phyloP scores from a whole-genome alignment of 2,797 vertebrate species.

The Chanos chanos region DNA sequence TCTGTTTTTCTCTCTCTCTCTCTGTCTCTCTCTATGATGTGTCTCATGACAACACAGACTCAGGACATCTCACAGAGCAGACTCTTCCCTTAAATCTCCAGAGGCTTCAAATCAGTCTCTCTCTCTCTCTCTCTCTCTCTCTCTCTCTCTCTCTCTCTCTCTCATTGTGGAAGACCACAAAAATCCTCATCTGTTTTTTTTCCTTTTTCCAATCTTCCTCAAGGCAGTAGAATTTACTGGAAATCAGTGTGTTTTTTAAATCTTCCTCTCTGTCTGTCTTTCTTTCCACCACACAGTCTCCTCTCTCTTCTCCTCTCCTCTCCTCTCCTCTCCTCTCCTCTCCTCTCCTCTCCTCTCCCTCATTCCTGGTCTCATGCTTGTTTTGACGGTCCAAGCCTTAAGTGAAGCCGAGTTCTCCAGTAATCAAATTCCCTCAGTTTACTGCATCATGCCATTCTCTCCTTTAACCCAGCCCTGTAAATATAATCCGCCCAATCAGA shows the following conservation, averaged over 20 bases:
- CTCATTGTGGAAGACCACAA: too few species aligned
- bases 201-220: constrained; percentile 1
- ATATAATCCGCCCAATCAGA: constrained; percentile 15
- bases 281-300: too few species aligned
- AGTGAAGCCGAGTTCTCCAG: constrained; percentile 12
- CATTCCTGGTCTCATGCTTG: background rate
- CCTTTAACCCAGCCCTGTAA: constrained; percentile 6
- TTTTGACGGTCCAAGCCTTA: constrained; percentile 24
- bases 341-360: background rate
- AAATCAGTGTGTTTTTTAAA: constrained; percentile 7
- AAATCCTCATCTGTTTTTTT: background rate
- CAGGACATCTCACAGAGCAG: too few species aligned
- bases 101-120: too few species aligned
- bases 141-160: constrained; percentile 4
- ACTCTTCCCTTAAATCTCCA: too few species aligned
- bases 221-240: constrained; percentile 10
- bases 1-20: too few species aligned
- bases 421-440: constrained; percentile 27
- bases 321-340: too few species aligned
- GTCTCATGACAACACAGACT: too few species aligned
- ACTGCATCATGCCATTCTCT: constrained; percentile 15
- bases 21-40: too few species aligned
- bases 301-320: too few species aligned
- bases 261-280: background rate
- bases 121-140: background rate